phyloP scores from a whole-genome alignment of 1,140 invertebrate species.

The Carposina sasakii region DNA sequence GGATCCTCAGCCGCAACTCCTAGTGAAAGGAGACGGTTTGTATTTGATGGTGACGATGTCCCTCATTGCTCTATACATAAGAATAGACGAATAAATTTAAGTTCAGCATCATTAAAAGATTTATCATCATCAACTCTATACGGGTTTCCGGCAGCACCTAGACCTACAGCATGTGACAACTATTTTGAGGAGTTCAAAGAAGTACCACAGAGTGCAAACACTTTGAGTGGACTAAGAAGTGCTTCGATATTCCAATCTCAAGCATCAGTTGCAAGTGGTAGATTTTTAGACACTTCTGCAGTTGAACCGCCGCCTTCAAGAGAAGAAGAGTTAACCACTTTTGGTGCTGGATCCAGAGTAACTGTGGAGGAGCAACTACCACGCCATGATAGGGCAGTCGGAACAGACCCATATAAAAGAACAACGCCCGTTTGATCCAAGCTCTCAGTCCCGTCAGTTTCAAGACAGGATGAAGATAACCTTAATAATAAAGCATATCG shows the following conservation, averaged over 20 bases:
- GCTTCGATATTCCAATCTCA: slow-evolving; percentile 66
- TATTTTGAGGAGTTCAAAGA: slow-evolving; percentile 68
- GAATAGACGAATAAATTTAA: slow-evolving; percentile 66
- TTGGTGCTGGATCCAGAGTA: slow-evolving; percentile 42
- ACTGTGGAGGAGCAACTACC: slow-evolving; percentile 33
- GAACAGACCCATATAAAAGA: slow-evolving; percentile 57
- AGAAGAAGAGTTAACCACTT: slow-evolving; percentile 63
- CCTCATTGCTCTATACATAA: slow-evolving; percentile 66
- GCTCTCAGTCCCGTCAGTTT: slow-evolving; percentile 29
- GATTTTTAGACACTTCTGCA: slow-evolving; percentile 54
- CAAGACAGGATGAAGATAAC: too few species aligned
- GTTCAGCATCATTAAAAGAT: slow-evolving; percentile 73
- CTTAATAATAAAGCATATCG: slow-evolving; percentile 62
- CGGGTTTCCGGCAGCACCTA: slow-evolving; percentile 72
- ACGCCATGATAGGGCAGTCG: slow-evolving; percentile 56
- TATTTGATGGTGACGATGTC: slow-evolving; percentile 70
- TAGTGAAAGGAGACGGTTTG: slow-evolving; percentile 65
- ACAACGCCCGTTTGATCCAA: slow-evolving; percentile 63
- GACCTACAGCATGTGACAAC: slow-evolving; percentile 60
- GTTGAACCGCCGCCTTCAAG: slow-evolving; percentile 58
- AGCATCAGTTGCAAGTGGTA: slow-evolving; percentile 56
- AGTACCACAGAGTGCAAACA: slow-evolving; percentile 64
- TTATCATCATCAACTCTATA: slow-evolving; percentile 71
- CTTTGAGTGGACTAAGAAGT: slow-evolving; percentile 58
- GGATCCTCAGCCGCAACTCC: slow-evolving; percentile 68